Evolutionary conservation across 92 coral and sea anemone genomes (phyloP).

Genomic region (Chrysogorgia sp.): DNA sequence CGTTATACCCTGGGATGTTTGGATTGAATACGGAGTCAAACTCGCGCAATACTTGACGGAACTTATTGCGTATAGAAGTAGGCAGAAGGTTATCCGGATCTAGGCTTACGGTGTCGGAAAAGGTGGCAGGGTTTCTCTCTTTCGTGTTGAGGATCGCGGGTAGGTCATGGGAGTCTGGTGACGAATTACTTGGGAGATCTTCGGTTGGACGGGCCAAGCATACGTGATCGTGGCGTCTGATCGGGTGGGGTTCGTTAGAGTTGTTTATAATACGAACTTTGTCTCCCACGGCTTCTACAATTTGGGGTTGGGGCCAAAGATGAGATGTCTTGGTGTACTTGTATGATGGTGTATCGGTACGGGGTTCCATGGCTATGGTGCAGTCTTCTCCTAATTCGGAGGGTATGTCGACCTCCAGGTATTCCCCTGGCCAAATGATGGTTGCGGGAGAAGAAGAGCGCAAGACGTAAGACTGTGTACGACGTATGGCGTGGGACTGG

Average conservation of each 20-base stretch:
- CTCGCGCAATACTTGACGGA: conserved; percentile 5
- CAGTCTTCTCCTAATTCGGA: conserved; percentile 56
- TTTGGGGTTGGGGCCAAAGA: conserved; percentile 49
- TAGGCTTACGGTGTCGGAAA: conserved; percentile 34
- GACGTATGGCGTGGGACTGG: conserved; percentile 43
- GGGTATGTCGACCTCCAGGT: conserved; percentile 59
- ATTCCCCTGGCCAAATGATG: conserved; percentile 68
- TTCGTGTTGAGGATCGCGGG: neutral
- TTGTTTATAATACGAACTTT: conserved; percentile 63
- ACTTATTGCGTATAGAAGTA: conserved; percentile 21
- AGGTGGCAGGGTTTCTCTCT: too few relatives aligned
- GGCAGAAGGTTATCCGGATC: conserved; percentile 59
- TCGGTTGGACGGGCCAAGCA: conserved; percentile 49
- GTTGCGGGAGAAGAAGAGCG: conserved; percentile 54
- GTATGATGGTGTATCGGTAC: conserved; percentile 56
- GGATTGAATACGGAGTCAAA: conserved; percentile 48
- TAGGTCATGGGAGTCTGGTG: conserved; percentile 1
- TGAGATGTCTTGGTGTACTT: conserved; percentile 21
- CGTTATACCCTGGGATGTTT: conserved; percentile 46
- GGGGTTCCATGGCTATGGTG: conserved; percentile 60
- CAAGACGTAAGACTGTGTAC: conserved; percentile 61
- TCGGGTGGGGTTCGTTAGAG: conserved; percentile 50
- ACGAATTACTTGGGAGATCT: neutral
- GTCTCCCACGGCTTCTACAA: conserved; percentile 53
- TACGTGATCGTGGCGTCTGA: conserved; percentile 66